These are phyloP conservation scores for Pomacea canaliculata DNA, from an alignment of 2,888 invertebrate genomes.

Conservation along the genomic window DNA sequence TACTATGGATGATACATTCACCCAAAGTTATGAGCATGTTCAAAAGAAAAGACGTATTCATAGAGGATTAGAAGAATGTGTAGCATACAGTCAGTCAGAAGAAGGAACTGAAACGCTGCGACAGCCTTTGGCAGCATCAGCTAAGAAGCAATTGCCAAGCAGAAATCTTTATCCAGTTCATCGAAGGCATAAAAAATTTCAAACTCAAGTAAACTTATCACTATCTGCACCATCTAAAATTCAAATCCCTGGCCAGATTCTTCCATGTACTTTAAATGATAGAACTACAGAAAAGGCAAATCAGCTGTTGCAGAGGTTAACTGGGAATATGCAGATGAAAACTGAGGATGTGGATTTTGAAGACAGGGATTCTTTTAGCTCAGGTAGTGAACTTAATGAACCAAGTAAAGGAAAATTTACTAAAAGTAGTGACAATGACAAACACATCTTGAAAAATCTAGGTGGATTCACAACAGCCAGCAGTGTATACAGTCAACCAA, in stretches of 20 bases:
- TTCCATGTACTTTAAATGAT: not conserved
- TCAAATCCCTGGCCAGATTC: not conserved
- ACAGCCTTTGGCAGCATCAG: conserved; percentile 8
- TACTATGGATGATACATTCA: too few relatives aligned
- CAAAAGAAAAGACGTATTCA: conserved; percentile 1
- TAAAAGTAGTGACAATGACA: too few relatives aligned
- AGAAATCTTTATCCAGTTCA: conserved; percentile 2
- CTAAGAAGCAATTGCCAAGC: not conserved
- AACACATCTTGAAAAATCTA: too few relatives aligned
- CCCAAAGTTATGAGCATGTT: not conserved
- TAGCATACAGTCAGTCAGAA: conserved; percentile 16
- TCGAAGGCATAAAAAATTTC: not conserved
- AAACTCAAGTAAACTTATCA: not conserved
- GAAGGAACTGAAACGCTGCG: conserved; percentile 18
- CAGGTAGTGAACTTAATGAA: too few relatives aligned
- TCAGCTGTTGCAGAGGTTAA: too few relatives aligned
- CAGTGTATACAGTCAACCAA: too few relatives aligned
- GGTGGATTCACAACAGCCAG: too few relatives aligned
- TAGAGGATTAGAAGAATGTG: conserved; percentile 1
- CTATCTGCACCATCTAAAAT: not conserved
- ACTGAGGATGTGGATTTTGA: too few relatives aligned
- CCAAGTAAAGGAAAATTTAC: too few relatives aligned
- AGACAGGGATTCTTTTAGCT: too few relatives aligned
- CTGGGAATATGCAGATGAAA: too few relatives aligned
- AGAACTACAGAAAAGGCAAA: not conserved